phyloP scores from a whole-genome alignment of 2,797 vertebrate genomes.

The Caiman crocodilus region DNA sequence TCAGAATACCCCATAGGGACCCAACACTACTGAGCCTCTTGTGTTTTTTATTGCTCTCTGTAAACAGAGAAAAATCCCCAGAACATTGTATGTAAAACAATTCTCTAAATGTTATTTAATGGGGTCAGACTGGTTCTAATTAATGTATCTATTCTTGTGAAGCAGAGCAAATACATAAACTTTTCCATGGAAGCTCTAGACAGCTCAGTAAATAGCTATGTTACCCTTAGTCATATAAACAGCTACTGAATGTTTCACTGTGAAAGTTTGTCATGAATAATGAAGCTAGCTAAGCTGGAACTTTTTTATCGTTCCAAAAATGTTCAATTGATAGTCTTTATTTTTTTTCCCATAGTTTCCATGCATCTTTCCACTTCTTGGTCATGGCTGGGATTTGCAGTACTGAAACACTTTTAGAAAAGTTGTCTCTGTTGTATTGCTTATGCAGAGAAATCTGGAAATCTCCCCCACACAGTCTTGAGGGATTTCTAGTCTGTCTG shows the following conservation, averaged over 20 bases:
- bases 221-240: background rate
- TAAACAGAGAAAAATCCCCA: background rate
- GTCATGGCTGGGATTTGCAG: background rate
- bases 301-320: background rate
- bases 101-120: background rate
- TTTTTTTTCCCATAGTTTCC: background rate
- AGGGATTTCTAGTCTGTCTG: background rate
- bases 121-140: background rate
- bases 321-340: background rate
- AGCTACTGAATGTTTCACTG: background rate
- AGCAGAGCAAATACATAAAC: background rate
- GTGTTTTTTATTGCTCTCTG: background rate
- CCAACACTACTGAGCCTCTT: background rate
- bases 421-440: background rate
- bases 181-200: background rate
- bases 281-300: too few species aligned
- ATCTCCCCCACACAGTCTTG: rapidly evolving
- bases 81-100: background rate
- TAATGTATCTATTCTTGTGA: background rate
- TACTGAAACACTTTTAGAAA: background rate
- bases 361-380: background rate
- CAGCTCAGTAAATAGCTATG: background rate
- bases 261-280: background rate
- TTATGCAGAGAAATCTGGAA: background rate
- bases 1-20: background rate